A percentile compares a stretch with the other conserved stretches of the same genome.
phyloP scores from a whole-genome alignment of 2,888 invertebrate genomes.

The Leucoptera coffeella region DNA sequence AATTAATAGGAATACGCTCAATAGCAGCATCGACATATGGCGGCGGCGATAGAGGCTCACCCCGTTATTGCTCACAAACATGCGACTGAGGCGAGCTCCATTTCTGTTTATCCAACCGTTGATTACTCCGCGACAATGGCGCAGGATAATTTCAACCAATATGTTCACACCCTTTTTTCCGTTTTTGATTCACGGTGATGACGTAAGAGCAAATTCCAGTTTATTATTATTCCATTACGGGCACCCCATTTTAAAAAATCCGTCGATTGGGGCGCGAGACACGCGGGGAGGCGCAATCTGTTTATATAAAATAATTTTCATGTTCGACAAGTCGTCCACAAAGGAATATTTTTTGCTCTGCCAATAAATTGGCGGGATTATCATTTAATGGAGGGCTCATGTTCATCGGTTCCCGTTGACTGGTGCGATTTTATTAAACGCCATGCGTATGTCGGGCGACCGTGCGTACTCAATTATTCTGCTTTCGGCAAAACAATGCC shows the following conservation, averaged over 20 bases:
- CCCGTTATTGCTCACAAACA: conserved; percentile 53
- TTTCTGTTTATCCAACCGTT: conserved; percentile 40
- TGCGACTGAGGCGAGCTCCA: conserved; percentile 47
- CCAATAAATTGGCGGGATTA: conserved; percentile 51
- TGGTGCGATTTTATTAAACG: conserved; percentile 50
- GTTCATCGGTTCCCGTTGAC: conserved; percentile 44
- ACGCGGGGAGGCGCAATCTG: conserved; percentile 39
- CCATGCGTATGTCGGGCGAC: no score
- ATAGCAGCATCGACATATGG: conserved; percentile 48
- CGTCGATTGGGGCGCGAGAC: conserved; percentile 16
- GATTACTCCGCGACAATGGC: conserved; percentile 38
- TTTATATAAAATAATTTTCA: conserved; percentile 53
- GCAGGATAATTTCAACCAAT: conserved; percentile 36
- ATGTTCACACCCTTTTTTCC: conserved; percentile 49
- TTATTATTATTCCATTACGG: conserved; percentile 53
- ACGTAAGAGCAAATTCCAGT: conserved; percentile 53
- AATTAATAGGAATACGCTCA: conserved; percentile 54
- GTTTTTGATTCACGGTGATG: conserved; percentile 42
- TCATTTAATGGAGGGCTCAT: conserved; percentile 54
- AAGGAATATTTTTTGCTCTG: conserved; percentile 44
- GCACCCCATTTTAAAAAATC: conserved; percentile 47
- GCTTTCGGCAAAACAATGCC: conserved; percentile 15
- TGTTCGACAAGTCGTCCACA: conserved; percentile 49
- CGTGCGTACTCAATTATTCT: conserved; percentile 23
- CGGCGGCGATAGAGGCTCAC: conserved; percentile 39